A percentile compares a stretch with the other conserved stretches of the same genome.
Conservation (phyloP, 30 jellyfish, hydroid and myxozoan species). For the Sanderia malayensis region DNA sequence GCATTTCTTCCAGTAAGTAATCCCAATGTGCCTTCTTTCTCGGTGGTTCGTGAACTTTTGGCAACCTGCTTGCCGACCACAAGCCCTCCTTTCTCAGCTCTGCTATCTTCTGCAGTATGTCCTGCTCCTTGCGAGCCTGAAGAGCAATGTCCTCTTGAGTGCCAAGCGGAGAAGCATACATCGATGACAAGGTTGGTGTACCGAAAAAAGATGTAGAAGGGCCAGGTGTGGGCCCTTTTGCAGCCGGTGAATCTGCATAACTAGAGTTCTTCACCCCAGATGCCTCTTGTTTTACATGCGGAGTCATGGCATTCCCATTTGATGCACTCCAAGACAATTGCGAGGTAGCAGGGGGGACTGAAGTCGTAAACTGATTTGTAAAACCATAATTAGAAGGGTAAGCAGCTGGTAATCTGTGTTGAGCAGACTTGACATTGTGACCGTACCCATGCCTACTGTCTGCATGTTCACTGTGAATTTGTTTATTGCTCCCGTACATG, state of each 20-base stretch:
- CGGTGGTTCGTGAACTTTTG: conserved; percentile 93
- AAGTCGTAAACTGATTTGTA: conserved; percentile 6
- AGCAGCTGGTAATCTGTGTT: not conserved
- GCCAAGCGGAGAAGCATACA: conserved; percentile 45
- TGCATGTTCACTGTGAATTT: conserved; percentile 14
- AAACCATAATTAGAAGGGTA: conserved; percentile 21
- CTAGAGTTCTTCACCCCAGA: not conserved
- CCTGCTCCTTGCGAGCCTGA: conserved; percentile 93
- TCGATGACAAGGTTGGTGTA: conserved; percentile 24
- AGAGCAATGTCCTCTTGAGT: conserved; percentile 87
- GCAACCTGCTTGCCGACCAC: conserved; percentile 96
- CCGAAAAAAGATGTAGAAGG: conserved; percentile 11
- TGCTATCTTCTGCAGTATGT: conserved; percentile 63
- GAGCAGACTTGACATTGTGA: conserved; percentile 38
- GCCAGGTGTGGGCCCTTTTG: not conserved
- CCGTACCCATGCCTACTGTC: conserved; percentile 13
- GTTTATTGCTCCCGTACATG: conserved; percentile 27
- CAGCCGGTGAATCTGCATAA: conserved; percentile 9
- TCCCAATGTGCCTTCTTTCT: conserved; percentile 96
- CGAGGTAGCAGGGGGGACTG: not conserved
- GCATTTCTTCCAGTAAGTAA: conserved; percentile 91
- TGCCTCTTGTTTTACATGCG: conserved; percentile 10
- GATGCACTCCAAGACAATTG: not conserved
- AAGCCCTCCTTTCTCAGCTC: conserved; percentile 85
- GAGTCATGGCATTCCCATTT: conserved; percentile 11